phyloP scores from a whole-genome alignment of 2,797 vertebrate species.

The Poeciliopsis paucimaculata region DNA sequence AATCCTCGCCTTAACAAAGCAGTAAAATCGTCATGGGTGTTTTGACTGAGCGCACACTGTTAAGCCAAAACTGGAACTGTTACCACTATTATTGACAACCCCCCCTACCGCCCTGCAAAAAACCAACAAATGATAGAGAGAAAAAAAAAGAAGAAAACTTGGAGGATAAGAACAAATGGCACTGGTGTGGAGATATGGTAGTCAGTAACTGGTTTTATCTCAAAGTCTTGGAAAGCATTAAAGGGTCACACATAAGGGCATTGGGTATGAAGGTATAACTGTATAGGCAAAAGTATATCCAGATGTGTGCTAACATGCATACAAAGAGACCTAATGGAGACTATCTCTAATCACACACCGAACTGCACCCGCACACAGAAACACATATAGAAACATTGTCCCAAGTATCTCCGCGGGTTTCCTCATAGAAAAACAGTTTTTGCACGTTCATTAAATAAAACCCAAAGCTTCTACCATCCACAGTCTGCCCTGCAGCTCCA shows the following conservation, averaged over 20 bases:
- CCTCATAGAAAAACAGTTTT: conserved; percentile 76
- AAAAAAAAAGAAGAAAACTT: conserved; percentile 1
- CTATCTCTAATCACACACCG: conserved; percentile 54
- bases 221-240: conserved; percentile 47
- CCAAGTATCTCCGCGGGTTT: conserved; percentile 62
- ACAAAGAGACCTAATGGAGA: conserved; percentile 63
- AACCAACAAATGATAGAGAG: conserved; percentile 16
- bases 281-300: conserved; percentile 63
- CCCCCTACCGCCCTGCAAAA: background rate
- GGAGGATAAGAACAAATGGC: conserved; percentile 38
- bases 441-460: conserved; percentile 54
- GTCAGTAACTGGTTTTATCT: conserved; percentile 49
- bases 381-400: conserved; percentile 59
- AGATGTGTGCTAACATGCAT: conserved; percentile 70
- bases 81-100: conserved; percentile 1
- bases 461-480: conserved; percentile 33
- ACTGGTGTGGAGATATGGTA: conserved; percentile 7
- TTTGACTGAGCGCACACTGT: conserved; percentile 47
- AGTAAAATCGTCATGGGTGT: conserved; percentile 70
- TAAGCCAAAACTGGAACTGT: conserved; percentile 7
- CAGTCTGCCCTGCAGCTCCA: conserved; percentile 56
- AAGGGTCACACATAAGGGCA: conserved; percentile 58
- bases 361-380: conserved; percentile 33
- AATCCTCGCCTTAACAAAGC: conserved; percentile 54
- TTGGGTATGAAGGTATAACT: conserved; percentile 53